Conservation (phyloP, 2,888 invertebrate species). For the Protonemura montana region DNA sequence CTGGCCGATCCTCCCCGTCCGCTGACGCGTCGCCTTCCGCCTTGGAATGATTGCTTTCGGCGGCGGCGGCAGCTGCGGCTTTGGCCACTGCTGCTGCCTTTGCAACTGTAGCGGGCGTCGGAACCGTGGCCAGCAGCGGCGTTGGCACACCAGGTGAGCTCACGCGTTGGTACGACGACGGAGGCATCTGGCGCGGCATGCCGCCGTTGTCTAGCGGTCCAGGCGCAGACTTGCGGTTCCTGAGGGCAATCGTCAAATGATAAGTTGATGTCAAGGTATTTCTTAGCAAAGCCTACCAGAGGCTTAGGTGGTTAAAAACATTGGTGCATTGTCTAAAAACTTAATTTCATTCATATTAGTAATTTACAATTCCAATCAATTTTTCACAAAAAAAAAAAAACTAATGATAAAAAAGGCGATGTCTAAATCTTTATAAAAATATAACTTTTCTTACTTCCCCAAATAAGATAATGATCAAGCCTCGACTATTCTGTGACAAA, state of each 20-base stretch:
- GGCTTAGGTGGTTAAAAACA: neutral
- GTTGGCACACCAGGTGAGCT: conserved; percentile 18
- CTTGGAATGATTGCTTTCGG: neutral
- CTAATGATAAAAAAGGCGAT: too few species aligned
- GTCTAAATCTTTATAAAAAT: too few species aligned
- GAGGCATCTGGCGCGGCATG: conserved; percentile 39
- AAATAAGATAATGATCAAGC: too few species aligned
- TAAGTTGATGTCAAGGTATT: neutral
- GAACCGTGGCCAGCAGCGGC: conserved; percentile 43
- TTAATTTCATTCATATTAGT: too few species aligned
- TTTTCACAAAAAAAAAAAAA: too few species aligned
- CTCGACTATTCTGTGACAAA: too few species aligned
- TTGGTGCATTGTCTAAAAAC: too few species aligned
- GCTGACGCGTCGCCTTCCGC: conserved; percentile 1
- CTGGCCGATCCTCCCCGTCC: conserved; percentile 45
- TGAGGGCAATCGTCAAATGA: conserved; percentile 44
- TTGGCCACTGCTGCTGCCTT: neutral
- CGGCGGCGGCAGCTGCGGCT: conserved; percentile 9
- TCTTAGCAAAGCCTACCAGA: conserved; percentile 5
- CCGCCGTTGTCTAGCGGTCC: conserved; percentile 44
- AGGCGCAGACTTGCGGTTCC: conserved; percentile 51
- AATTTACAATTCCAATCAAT: too few species aligned
- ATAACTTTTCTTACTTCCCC: too few species aligned
- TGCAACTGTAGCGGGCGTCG: conserved; percentile 44
- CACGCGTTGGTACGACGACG: conserved; percentile 46